Evolutionary conservation across 2,113 vertebrate genomes (phyloP), one percentile per base, ranked within the genome.

Genomic region (Sander lucioperca): DNA sequence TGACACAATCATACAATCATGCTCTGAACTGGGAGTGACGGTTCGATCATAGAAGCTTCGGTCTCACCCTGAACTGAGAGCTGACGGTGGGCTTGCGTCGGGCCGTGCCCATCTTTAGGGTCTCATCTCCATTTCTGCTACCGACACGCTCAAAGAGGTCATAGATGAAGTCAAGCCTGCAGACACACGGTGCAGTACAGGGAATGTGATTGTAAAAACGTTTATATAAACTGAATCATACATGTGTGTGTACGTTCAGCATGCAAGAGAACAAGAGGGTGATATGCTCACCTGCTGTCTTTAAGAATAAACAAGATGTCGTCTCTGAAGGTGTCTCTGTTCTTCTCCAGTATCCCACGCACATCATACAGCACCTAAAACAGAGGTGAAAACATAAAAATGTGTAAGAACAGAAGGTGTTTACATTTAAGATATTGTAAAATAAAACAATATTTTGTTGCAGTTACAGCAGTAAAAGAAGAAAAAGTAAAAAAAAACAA

Each of bases 281-380:
- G 50, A 15, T 16, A 10, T 13, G 1, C 78, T 88, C 84, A 97
- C 97, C 96, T 96, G 96, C 97, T 98, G 89, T 98, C 97, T 84
- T 97, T 97, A 62, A 98, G 92, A 92, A 98, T 96, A 78, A 97
- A 97, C 80, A 98, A 93, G 80, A 98, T 96, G 89, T 98, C 97
- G 65, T 98, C 97, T 80, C 97, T 95, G 92, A 98, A 98, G 8
- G 97, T 98, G 91, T 98, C 97, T 90, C 97, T 94, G 94, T 98
- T 98, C 90, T 97, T 98, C 93, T 97, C 96, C 79, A 98, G 93
- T 88, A 98, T 97, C 53, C 97, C 97, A 58, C 95, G 92, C 19
- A 95, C 96, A 64, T 97, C 96, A 53, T 98, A 98, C 9, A 96
- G 92, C 43, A 98, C 97, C 97, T 98, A 80, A 48, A 82, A 85